Conservation (phyloP, 2,113 vertebrate species). For the Campylorhamphus procurvoides region DNA sequence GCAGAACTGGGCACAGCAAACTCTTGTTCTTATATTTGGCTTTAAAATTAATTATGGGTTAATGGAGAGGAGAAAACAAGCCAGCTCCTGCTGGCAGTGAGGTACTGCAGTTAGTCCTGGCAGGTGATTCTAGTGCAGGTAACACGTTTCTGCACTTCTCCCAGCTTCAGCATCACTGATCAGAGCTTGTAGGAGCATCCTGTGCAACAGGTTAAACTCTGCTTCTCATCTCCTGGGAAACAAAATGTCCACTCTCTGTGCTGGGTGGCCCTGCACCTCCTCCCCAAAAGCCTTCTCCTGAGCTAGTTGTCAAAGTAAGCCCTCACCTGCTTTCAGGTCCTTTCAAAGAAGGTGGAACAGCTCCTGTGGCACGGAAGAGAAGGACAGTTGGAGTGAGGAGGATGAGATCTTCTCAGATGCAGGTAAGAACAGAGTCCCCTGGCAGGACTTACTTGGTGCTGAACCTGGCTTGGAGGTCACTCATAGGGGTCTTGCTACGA, state of each 20-base stretch:
- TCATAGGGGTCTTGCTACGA: background rate
- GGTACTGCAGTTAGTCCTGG: background rate
- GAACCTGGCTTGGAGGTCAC: background rate
- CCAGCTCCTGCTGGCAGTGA: background rate
- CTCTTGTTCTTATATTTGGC: accelerated
- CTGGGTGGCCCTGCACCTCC: background rate
- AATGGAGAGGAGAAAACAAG: background rate
- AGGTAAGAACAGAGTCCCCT: slow-evolving; percentile 35
- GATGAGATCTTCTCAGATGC: slow-evolving; percentile 71
- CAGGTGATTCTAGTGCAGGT: background rate
- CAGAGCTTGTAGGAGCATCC: background rate
- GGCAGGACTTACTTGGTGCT: background rate
- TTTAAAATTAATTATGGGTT: background rate
- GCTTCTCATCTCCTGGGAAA: background rate
- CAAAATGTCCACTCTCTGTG: background rate
- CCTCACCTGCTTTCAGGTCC: slow-evolving; percentile 51
- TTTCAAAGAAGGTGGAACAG: slow-evolving; percentile 20
- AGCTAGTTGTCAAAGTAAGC: background rate
- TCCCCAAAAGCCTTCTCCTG: background rate
- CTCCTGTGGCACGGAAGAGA: slow-evolving; percentile 51
- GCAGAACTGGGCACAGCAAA: background rate
- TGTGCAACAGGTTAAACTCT: background rate
- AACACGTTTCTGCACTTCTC: accelerated
- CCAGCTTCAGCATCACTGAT: background rate
- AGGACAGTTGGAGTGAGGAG: slow-evolving; percentile 77